Percentiles rank a stretch among this genome's conserved stretches.
These are phyloP conservation scores for Agrochola lota DNA, from an alignment of 2,888 invertebrate genomes.

Conservation along the genomic window DNA sequence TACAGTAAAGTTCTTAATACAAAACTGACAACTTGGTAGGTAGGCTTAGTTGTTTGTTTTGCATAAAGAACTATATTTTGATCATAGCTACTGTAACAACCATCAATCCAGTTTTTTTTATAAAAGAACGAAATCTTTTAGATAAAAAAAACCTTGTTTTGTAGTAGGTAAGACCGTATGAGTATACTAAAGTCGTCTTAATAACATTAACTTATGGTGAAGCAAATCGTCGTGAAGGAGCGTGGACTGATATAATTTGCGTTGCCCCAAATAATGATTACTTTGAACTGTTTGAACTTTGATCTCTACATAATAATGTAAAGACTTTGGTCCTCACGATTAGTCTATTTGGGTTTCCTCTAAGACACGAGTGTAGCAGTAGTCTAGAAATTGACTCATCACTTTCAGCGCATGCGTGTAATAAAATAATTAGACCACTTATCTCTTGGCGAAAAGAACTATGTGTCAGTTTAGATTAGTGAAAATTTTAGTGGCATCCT, in stretches of 20 bases:
- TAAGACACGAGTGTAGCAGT: not conserved
- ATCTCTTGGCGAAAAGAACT: not conserved
- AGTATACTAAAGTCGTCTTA: no score
- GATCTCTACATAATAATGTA: not conserved
- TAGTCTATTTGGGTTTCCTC: not conserved
- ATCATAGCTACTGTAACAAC: no score
- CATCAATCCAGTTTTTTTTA: no score
- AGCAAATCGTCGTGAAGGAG: not conserved
- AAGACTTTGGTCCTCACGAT: not conserved
- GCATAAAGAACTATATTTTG: no score
- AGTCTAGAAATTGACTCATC: slow-evolving; percentile 1
- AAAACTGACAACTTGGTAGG: no score
- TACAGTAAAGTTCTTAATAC: no score
- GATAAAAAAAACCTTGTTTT: no score
- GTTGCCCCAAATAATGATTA: not conserved
- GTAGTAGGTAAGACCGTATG: no score
- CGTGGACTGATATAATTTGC: not conserved
- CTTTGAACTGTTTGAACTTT: not conserved
- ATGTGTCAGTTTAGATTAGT: not conserved
- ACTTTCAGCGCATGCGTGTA: not conserved
- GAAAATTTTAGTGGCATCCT: not conserved
- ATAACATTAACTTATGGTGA: no score
- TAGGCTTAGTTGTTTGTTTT: no score
- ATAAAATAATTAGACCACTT: not conserved
- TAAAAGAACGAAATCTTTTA: no score